Evolutionary conservation across 2,113 vertebrate genomes (phyloP).

Genomic region (Sinocyclocheilus grahami): DNA sequence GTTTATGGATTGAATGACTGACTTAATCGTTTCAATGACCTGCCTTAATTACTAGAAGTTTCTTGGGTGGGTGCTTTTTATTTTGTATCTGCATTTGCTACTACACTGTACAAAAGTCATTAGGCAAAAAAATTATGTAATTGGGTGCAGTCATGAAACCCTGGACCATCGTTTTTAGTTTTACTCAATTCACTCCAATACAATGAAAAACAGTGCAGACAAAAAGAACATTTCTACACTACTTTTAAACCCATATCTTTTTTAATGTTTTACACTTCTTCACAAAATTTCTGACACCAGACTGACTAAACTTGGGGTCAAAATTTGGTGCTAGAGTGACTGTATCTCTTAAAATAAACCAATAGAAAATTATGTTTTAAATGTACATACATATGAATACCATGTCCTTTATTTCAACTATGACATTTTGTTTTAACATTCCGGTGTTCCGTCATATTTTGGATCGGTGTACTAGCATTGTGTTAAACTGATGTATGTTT

Average conservation of each 20-base stretch:
- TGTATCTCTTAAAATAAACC: not conserved
- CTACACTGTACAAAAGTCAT: constrained; percentile 16
- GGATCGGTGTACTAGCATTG: constrained; percentile 59
- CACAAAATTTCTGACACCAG: constrained; percentile 5
- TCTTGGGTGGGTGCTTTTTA: constrained; percentile 1
- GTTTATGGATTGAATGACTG: constrained; percentile 31
- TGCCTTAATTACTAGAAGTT: not conserved
- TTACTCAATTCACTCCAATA: not conserved
- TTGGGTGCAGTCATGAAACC: not conserved
- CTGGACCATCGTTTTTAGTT: not conserved
- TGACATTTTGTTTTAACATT: constrained; percentile 61
- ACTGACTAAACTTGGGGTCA: not conserved
- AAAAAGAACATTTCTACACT: not conserved
- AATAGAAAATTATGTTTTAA: not conserved
- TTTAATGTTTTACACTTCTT: not conserved
- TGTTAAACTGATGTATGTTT: constrained; percentile 56
- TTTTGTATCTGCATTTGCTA: constrained; percentile 26
- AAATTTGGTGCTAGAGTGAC: constrained; percentile 4
- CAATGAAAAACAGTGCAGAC: not conserved
- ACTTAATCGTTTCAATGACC: not conserved
- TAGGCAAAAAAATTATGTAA: not conserved
- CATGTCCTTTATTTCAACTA: constrained; percentile 7
- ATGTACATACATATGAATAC: not conserved
- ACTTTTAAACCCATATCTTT: not conserved
- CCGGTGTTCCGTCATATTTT: constrained; percentile 53